Percentiles rank a stretch among this genome's conserved stretches.
Conservation (phyloP, 2,888 invertebrate genomes). For the Cantharis flavilabris region DNA sequence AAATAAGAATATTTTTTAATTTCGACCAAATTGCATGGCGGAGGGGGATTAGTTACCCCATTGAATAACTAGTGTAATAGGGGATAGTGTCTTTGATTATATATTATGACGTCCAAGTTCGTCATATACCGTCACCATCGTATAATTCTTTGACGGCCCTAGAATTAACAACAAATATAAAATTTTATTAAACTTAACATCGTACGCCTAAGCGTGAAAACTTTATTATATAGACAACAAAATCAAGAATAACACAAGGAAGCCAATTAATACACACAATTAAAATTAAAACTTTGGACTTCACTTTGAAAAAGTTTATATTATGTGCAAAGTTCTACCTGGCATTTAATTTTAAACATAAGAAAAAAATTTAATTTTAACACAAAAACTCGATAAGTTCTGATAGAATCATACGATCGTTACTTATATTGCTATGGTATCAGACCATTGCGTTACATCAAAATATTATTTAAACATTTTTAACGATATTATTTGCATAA, state of each 20-base stretch:
- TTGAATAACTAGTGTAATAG: too few species aligned
- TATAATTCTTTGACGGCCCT: background rate
- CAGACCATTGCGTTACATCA: background rate
- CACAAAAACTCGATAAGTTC: background rate
- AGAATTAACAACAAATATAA: background rate
- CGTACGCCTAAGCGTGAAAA: too few species aligned
- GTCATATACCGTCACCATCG: too few species aligned
- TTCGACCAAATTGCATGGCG: too few species aligned
- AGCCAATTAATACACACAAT: background rate
- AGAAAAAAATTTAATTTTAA: background rate
- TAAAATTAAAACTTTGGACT: background rate
- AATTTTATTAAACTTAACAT: too few species aligned
- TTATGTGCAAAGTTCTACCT: background rate
- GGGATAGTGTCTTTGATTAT: too few species aligned
- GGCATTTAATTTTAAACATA: background rate
- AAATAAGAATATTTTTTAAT: too few species aligned
- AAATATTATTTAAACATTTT: background rate
- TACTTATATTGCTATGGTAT: background rate
- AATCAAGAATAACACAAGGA: background rate
- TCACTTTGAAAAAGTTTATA: background rate
- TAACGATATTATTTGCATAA: background rate
- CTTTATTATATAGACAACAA: too few species aligned
- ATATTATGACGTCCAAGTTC: too few species aligned
- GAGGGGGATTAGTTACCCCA: too few species aligned
- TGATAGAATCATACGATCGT: background rate